Evolutionary conservation across 2,888 invertebrate species (phyloP).

Genomic region (Bombyx huttoni): DNA sequence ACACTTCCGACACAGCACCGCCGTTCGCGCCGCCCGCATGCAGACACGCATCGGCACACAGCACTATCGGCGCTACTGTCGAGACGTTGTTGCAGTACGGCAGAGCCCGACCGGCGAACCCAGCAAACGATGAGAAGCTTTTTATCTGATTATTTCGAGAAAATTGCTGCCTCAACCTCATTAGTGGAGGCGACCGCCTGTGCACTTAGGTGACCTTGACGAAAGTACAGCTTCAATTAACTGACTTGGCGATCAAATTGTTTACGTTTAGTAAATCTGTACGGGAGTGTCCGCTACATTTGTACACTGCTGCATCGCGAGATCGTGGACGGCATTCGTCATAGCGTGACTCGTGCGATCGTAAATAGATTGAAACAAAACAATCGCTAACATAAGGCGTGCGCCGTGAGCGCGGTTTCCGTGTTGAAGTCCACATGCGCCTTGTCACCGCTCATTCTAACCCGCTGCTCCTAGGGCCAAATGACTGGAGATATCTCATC

Average conservation of each 20-base stretch:
- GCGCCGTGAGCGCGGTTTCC: constrained; percentile 1
- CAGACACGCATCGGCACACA: neutral
- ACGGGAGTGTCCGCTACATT: too few relatives aligned
- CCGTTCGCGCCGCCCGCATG: neutral
- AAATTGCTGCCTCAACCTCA: too few relatives aligned
- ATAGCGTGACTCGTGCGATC: neutral
- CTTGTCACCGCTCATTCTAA: neutral
- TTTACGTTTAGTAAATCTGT: too few relatives aligned
- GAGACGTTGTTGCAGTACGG: neutral
- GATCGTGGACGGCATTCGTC: neutral
- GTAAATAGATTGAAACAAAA: constrained; percentile 3
- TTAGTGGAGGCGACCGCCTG: too few relatives aligned
- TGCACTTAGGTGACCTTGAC: too few relatives aligned
- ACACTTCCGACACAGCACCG: neutral
- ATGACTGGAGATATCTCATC: too few relatives aligned
- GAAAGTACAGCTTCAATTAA: too few relatives aligned
- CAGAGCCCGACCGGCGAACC: too few relatives aligned
- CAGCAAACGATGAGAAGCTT: too few relatives aligned
- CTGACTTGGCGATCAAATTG: neutral
- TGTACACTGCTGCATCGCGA: too few relatives aligned
- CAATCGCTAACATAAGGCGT: neutral
- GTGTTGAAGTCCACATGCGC: neutral
- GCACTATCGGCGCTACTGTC: neutral
- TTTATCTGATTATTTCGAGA: too few relatives aligned
- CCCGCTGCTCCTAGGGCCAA: too few relatives aligned